These are phyloP conservation scores for Noctilio leporinus DNA, from an alignment of 2,113 vertebrate genomes.

Conservation along the genomic window DNA sequence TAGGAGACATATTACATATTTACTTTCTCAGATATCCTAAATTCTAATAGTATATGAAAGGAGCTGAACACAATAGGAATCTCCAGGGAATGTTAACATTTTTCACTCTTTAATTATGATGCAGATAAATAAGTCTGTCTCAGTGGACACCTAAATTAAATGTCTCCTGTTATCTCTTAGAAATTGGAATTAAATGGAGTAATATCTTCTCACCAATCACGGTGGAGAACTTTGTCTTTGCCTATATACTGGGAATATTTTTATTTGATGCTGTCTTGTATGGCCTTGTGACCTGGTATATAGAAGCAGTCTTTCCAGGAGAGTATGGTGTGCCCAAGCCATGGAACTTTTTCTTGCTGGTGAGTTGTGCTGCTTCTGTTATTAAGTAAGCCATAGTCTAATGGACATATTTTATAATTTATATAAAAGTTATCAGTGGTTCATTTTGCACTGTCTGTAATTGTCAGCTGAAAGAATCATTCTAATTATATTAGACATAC, in stretches of 20 bases:
- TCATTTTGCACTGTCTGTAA: neutral
- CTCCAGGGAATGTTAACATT: neutral
- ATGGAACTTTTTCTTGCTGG: slow-evolving; percentile 93
- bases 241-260: slow-evolving; percentile 87
- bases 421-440: neutral
- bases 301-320: slow-evolving; percentile 93
- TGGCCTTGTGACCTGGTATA: slow-evolving; percentile 90
- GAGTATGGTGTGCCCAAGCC: slow-evolving; percentile 92
- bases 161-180: slow-evolving; percentile 72
- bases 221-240: slow-evolving; percentile 89
- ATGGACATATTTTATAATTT: neutral
- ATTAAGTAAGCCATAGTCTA: neutral
- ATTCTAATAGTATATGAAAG: neutral
- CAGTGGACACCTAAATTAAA: neutral
- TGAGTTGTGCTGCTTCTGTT: slow-evolving; percentile 71
- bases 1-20: neutral
- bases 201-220: slow-evolving; percentile 85
- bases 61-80: neutral
- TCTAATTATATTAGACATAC: neutral
- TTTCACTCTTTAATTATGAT: neutral
- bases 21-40: neutral
- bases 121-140: neutral
- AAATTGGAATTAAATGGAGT: slow-evolving; percentile 89
- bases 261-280: slow-evolving; percentile 89
- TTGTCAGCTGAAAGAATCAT: neutral